Evolutionary conservation across 2,888 invertebrate genomes (phyloP).

Genomic region (Cheilosia scutellata): DNA sequence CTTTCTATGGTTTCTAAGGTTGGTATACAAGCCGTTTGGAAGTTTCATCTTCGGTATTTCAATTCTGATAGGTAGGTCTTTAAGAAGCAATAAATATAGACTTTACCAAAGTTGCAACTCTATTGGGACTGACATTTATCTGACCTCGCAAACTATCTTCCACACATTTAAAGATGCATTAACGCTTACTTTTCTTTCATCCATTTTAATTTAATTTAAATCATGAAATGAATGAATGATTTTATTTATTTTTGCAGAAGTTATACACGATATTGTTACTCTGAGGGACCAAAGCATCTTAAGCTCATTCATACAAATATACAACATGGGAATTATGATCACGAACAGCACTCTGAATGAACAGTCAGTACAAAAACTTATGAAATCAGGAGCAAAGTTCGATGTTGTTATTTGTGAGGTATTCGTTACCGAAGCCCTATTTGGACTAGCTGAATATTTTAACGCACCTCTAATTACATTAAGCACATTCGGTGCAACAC

Average conservation of each 20-base stretch:
- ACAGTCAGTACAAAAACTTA: conserved; percentile 76
- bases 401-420: conserved; percentile 83
- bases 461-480: conserved; percentile 82
- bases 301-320: neutral
- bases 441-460: conserved; percentile 81
- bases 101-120: no score
- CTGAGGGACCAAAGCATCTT: neutral
- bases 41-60: no score
- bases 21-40: no score
- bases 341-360: conserved; percentile 78
- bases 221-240: neutral
- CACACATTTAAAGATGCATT: no score
- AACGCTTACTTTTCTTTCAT: neutral
- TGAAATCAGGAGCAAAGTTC: conserved; percentile 81
- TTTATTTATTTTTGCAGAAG: neutral
- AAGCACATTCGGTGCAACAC: conserved; percentile 80
- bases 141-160: no score
- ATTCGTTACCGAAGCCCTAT: conserved; percentile 82
- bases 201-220: no score
- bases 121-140: no score
- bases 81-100: no score
- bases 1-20: no score
- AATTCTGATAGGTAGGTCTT: no score
- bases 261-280: neutral
- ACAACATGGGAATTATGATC: conserved; percentile 77